These are phyloP conservation scores for Acleris literana DNA, from an alignment of 2,888 invertebrate genomes.

Conservation along the genomic window DNA sequence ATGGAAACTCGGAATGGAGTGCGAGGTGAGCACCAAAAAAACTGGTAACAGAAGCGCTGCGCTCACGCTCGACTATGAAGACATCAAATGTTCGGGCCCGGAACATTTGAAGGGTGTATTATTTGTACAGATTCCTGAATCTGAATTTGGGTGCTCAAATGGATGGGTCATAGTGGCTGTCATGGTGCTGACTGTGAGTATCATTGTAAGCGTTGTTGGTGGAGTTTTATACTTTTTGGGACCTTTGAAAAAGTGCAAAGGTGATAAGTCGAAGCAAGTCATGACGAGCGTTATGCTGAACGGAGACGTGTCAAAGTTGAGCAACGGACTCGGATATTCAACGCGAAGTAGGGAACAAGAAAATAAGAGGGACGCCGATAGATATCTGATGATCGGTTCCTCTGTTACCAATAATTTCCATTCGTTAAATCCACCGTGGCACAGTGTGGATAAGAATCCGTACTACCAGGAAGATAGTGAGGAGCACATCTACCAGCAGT, in stretches of 20 bases:
- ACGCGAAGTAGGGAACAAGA: constrained; percentile 77
- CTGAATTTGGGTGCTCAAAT: constrained; percentile 85
- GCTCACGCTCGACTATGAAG: constrained; percentile 82
- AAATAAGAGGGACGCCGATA: constrained; percentile 76
- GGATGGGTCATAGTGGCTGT: constrained; percentile 84
- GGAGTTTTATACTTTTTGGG: constrained; percentile 80
- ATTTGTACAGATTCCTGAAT: constrained; percentile 84
- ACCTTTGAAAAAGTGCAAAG: constrained; percentile 79
- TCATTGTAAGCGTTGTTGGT: constrained; percentile 79
- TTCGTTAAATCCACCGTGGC: constrained; percentile 80
- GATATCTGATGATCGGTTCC: constrained; percentile 80
- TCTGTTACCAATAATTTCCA: constrained; percentile 80
- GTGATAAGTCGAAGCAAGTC: constrained; percentile 80
- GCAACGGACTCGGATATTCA: constrained; percentile 78
- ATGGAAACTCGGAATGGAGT: constrained; percentile 86
- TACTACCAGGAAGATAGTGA: constrained; percentile 78
- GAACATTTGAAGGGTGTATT: constrained; percentile 79
- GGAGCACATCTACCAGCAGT: constrained; percentile 81
- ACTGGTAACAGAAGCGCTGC: constrained; percentile 66
- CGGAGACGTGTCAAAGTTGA: constrained; percentile 78
- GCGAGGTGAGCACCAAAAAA: constrained; percentile 67
- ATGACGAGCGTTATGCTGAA: constrained; percentile 81
- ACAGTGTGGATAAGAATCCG: constrained; percentile 78
- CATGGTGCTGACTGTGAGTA: constrained; percentile 79
- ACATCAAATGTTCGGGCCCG: constrained; percentile 84